Percentiles rank a stretch among this genome's conserved stretches.
These are phyloP conservation scores for Intellagama lesueurii DNA, from an alignment of 2,797 vertebrate species.

Conservation along the genomic window DNA sequence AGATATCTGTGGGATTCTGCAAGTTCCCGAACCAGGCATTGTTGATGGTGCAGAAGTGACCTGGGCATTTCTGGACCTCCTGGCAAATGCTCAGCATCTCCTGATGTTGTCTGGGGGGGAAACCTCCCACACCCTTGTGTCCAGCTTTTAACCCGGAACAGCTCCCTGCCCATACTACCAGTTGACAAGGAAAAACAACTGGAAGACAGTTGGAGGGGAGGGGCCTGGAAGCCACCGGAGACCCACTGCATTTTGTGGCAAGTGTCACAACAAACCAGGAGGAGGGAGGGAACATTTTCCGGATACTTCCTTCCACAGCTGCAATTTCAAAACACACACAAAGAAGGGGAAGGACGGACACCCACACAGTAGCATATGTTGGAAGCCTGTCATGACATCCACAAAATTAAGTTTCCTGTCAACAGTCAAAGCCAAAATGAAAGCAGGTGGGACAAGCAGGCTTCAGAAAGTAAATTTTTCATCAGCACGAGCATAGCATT, in stretches of 20 bases:
- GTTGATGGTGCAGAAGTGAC: too few relatives aligned
- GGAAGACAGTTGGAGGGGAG: slow-evolving; percentile 34
- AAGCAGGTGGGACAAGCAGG: slow-evolving; percentile 30
- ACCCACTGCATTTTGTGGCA: slow-evolving; percentile 40
- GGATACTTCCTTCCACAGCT: slow-evolving; percentile 63
- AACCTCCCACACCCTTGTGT: not conserved
- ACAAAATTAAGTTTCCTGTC: slow-evolving; percentile 70
- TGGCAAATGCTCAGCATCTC: not conserved
- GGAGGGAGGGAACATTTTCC: slow-evolving; percentile 49
- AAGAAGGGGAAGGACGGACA: not conserved
- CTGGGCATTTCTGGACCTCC: not conserved
- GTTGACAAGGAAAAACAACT: slow-evolving; percentile 6
- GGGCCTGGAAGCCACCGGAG: not conserved
- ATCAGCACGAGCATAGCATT: too few relatives aligned
- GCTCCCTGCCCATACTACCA: too few relatives aligned
- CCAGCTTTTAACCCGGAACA: not conserved
- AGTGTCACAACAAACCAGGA: slow-evolving; percentile 28
- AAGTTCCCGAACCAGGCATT: too few relatives aligned
- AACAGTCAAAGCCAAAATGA: slow-evolving; percentile 63
- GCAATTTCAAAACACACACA: slow-evolving; percentile 63
- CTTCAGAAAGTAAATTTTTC: slow-evolving; percentile 63
- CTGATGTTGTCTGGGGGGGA: not conserved
- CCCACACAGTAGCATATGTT: slow-evolving; percentile 55
- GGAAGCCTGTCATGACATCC: slow-evolving; percentile 68
- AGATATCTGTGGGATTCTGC: too few relatives aligned